Conservation (phyloP, 2,797 vertebrate genomes). For the Cossypha polioptera region DNA sequence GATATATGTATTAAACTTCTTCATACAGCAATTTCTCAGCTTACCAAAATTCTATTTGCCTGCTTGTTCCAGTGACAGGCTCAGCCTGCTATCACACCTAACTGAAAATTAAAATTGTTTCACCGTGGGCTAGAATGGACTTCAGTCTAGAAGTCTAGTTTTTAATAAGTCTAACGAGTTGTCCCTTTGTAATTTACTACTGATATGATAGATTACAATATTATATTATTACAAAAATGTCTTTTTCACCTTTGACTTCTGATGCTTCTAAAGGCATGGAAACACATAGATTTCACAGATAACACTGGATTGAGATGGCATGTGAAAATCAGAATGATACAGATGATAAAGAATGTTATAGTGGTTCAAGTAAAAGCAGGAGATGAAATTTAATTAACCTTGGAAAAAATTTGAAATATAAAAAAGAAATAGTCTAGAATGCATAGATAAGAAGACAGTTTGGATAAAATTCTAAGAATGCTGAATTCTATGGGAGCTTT, state of each 20-base stretch:
- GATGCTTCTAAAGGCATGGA: neutral
- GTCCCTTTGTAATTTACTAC: neutral
- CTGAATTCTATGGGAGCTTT: neutral
- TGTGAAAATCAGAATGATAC: neutral
- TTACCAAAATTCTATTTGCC: neutral
- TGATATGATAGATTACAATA: neutral
- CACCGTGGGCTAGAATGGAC: neutral
- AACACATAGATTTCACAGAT: neutral
- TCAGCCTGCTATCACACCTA: neutral
- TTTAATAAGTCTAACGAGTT: neutral
- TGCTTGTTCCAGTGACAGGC: neutral
- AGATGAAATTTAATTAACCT: neutral
- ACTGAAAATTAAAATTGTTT: slow-evolving; percentile 4
- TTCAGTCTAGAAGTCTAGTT: neutral
- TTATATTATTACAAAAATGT: neutral
- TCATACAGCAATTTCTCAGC: neutral
- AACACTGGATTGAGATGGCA: neutral
- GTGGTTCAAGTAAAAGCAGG: neutral
- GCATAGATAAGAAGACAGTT: neutral
- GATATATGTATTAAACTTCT: neutral
- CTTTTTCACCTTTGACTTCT: neutral
- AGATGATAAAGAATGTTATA: neutral
- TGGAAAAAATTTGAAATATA: neutral
- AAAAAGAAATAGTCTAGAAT: neutral
- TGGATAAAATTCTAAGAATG: neutral